phyloP scores from a whole-genome alignment of 2,888 invertebrate genomes.

The Cerastoderma edule region DNA sequence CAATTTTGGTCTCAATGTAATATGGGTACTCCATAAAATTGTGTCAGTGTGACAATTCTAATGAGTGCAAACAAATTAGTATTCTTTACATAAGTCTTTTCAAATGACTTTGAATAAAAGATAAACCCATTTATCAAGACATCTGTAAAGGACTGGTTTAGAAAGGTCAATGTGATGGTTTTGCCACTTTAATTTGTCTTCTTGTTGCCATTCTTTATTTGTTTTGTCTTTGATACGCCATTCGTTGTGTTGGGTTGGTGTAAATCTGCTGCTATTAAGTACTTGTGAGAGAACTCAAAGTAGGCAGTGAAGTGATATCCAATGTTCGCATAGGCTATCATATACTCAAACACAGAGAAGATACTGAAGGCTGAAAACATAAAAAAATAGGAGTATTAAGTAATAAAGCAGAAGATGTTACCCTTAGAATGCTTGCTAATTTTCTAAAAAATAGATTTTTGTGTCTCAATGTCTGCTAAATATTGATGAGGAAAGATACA shows the following conservation, averaged over 20 bases:
- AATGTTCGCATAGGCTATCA: slow-evolving; percentile 96
- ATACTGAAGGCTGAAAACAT: slow-evolving; percentile 92
- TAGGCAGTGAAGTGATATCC: slow-evolving; percentile 95
- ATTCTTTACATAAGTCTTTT: no score
- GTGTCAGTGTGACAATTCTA: no score
- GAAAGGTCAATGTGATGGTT: neutral
- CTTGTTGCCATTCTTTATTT: slow-evolving; percentile 3
- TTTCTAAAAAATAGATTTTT: neutral
- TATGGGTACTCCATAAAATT: no score
- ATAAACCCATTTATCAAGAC: neutral
- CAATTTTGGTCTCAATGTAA: no score
- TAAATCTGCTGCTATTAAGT: slow-evolving; percentile 53
- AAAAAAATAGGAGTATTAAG: slow-evolving; percentile 52
- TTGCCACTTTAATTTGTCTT: neutral
- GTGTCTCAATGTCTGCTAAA: neutral
- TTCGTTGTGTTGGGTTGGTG: neutral
- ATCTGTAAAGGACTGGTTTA: neutral
- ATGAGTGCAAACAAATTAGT: no score
- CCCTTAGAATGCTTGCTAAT: no score
- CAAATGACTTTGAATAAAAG: no score
- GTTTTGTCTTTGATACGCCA: neutral
- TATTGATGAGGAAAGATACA: no score
- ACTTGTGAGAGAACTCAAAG: slow-evolving; percentile 88
- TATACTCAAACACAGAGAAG: slow-evolving; percentile 96
- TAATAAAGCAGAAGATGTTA: no score